Evolutionary conservation across 2,888 invertebrate genomes (phyloP).

Genomic region (Mesochorus sp.): DNA sequence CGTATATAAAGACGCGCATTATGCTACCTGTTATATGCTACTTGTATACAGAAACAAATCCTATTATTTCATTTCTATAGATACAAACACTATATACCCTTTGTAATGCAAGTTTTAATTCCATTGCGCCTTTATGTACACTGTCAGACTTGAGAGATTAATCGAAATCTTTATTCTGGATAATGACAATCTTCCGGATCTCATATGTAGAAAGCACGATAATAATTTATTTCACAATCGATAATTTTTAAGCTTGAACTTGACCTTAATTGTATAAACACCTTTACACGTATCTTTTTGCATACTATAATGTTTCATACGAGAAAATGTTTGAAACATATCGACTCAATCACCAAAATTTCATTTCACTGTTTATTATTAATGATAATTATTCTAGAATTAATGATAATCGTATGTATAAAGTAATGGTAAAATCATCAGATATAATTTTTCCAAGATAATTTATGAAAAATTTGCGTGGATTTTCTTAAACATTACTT

Average conservation of each 20-base stretch:
- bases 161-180: background rate
- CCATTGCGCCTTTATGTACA: background rate
- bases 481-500: too few relatives aligned
- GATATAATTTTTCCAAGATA: too few relatives aligned
- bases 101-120: background rate
- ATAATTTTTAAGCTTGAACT: background rate
- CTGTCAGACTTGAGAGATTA: background rate
- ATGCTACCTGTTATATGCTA: too few relatives aligned
- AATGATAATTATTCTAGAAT: too few relatives aligned
- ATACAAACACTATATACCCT: too few relatives aligned
- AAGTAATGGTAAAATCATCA: too few relatives aligned
- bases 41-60: too few relatives aligned
- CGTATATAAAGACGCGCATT: background rate
- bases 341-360: too few relatives aligned
- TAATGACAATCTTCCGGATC: background rate
- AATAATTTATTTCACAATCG: background rate
- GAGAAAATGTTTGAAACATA: background rate
- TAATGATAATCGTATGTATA: too few relatives aligned
- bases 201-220: background rate
- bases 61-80: too few relatives aligned
- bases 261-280: conserved; percentile 14
- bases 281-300: background rate
- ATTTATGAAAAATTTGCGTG: too few relatives aligned
- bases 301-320: background rate
- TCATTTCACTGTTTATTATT: too few relatives aligned